These are phyloP conservation scores for Dermatemys mawii DNA, from an alignment of 2,113 vertebrate genomes.

Conservation along the genomic window DNA sequence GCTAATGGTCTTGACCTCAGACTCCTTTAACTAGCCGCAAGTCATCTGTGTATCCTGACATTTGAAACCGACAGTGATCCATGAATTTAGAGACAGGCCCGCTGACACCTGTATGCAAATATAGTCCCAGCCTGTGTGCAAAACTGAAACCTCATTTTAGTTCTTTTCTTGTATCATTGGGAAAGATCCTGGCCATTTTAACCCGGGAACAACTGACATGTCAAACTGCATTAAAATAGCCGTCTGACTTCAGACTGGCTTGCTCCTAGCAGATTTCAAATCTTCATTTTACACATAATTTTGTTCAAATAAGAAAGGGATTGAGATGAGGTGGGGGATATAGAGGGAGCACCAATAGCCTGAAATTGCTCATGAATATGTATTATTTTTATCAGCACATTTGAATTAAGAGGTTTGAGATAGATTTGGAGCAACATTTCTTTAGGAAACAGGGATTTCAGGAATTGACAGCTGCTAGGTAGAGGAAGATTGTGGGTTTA, in stretches of 20 bases:
- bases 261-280: background rate
- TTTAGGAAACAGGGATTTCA: background rate
- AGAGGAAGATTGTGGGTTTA: background rate
- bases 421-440: background rate
- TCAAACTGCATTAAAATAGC: background rate
- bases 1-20: conserved; percentile 49
- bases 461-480: background rate
- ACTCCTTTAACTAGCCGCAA: conserved; percentile 40
- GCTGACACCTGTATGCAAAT: conserved; percentile 68
- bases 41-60: conserved; percentile 45
- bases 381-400: background rate
- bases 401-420: background rate
- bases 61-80: conserved; percentile 54
- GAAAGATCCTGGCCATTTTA: conserved; percentile 4
- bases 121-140: conserved; percentile 36
- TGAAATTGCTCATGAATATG: conserved; percentile 30
- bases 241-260: background rate
- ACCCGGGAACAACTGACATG: background rate
- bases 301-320: background rate
- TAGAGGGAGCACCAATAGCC: background rate
- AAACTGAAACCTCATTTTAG: conserved; percentile 39
- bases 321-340: background rate
- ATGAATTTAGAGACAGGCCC: conserved; percentile 33
- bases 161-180: conserved; percentile 3
- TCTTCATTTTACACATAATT: background rate